Evolutionary conservation across 2,888 invertebrate genomes (phyloP).

Genomic region (Gasteruption jaculator): DNA sequence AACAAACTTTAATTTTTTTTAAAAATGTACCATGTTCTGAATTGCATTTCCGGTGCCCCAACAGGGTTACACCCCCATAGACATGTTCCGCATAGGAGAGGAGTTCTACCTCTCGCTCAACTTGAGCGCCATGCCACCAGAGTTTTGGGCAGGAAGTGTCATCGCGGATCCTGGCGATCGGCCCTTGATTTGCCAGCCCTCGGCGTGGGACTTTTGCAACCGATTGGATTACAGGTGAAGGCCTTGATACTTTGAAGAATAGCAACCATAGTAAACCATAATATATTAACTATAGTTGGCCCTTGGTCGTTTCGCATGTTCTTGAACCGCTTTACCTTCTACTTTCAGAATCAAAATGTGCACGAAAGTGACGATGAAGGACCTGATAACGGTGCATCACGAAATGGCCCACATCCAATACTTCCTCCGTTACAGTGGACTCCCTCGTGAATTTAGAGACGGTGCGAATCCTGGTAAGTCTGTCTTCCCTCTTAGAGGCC

Average conservation of each 20-base stretch:
- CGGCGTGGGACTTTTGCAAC: slow-evolving; percentile 94
- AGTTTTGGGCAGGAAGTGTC: slow-evolving; percentile 85
- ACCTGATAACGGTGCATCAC: slow-evolving; percentile 82
- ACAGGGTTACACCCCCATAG: slow-evolving; percentile 77
- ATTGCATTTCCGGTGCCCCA: neutral
- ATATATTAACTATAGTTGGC: no score
- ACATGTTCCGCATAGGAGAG: slow-evolving; percentile 83
- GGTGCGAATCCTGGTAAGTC: slow-evolving; percentile 85
- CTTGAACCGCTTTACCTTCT: slow-evolving; percentile 25
- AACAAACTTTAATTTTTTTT: slow-evolving; percentile 2
- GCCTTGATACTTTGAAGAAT: neutral
- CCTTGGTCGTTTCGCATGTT: no score
- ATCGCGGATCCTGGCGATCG: slow-evolving; percentile 75
- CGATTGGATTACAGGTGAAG: slow-evolving; percentile 76
- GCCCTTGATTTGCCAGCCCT: slow-evolving; percentile 80
- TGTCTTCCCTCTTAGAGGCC: slow-evolving; percentile 12
- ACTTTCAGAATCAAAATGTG: slow-evolving; percentile 79
- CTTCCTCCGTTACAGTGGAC: slow-evolving; percentile 76
- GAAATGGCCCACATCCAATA: slow-evolving; percentile 91
- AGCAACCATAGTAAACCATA: neutral
- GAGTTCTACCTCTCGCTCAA: slow-evolving; percentile 90
- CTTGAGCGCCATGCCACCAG: slow-evolving; percentile 77
- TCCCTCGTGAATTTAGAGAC: slow-evolving; percentile 81
- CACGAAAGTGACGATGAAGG: slow-evolving; percentile 78
- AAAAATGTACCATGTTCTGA: slow-evolving; percentile 7